Conservation (phyloP, 2,113 vertebrate genomes). For the Monopterus albus region DNA sequence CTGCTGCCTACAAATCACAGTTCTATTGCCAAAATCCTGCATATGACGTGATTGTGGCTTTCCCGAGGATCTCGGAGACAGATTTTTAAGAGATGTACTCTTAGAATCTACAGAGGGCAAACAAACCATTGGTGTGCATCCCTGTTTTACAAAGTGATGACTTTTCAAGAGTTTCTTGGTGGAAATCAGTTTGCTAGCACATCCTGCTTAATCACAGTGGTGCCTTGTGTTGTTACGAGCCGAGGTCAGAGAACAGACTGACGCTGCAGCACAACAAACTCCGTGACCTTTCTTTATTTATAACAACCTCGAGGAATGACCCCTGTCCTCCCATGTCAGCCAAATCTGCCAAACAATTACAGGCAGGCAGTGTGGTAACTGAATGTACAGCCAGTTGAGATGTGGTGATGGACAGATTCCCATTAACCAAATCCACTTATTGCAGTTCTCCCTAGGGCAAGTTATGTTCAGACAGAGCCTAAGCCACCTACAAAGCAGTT, state of each 20-base stretch:
- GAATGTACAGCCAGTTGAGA: constrained; percentile 68
- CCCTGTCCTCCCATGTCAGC: constrained; percentile 16
- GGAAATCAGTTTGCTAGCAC: constrained; percentile 4
- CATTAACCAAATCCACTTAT: constrained; percentile 74
- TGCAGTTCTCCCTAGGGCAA: constrained; percentile 57
- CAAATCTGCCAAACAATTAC: constrained; percentile 78
- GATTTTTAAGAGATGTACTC: neutral
- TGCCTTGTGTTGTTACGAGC: constrained; percentile 12
- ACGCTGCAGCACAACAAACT: constrained; percentile 26
- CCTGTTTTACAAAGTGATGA: neutral
- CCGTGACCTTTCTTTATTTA: too few relatives aligned
- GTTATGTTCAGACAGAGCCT: constrained; percentile 64
- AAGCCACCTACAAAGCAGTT: constrained; percentile 55
- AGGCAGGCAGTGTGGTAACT: constrained; percentile 65
- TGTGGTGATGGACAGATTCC: constrained; percentile 72
- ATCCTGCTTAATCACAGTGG: neutral
- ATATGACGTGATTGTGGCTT: constrained; percentile 23
- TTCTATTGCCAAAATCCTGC: constrained; percentile 3
- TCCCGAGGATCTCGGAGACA: constrained; percentile 11
- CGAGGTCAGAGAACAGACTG: neutral
- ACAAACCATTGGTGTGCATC: neutral
- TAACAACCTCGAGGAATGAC: constrained; percentile 19
- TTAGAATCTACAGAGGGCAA: constrained; percentile 2
- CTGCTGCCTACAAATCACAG: constrained; percentile 6
- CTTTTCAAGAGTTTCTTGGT: neutral